Evolutionary conservation across 2,797 vertebrate genomes (phyloP), one percentile per base, ranked within the genome.

Genomic region (Falco peregrinus): DNA sequence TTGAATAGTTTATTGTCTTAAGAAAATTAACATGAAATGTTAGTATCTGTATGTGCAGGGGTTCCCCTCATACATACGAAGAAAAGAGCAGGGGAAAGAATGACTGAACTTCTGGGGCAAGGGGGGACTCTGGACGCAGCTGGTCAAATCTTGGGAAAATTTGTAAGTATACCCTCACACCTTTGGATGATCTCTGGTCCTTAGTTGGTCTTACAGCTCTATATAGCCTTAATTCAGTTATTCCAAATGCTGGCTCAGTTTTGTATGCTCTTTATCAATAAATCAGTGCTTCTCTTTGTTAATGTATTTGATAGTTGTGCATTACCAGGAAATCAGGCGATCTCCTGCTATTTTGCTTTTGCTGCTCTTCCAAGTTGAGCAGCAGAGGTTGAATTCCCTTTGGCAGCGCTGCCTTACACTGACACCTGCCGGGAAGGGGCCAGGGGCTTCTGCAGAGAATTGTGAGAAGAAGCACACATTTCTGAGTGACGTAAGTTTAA

Each of bases 391-490:
- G 47, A 9, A 15, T 68, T 78, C 15, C 31, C 18, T 50, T 12
- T 73, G 85, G 87, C 74, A 91, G 33, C 21, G 15, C 60, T 95
- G 92, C 87, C 93, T 90, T 53, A 65, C 90, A 82, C 96, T 96
- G 97, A 96, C 97, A 96, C 87, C 97, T 97, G 54, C 92, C 85
- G 26, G 76, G 76, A 35, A 18, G 59, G 65, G 26, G 13, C 45
- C 4, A 20, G 54, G 41, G n/a, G 50, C 60, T 57, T 35, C 37
- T 4, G 8, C 29, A 39, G 48, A 22, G 43, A 45, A 20, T 0
- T 53, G 39, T 16, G 43, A 56, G 56, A 31, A 47, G 18, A 43
- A 37, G 16, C n/a, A 16, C 39, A 35, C 45, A 22, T 28, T n/a
- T 26, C 33, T 31, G 19, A 13, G 48, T 16, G 15, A 26, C 2